phyloP scores from a whole-genome alignment of 2,888 invertebrate species.

The Chrysodeixis includens region DNA sequence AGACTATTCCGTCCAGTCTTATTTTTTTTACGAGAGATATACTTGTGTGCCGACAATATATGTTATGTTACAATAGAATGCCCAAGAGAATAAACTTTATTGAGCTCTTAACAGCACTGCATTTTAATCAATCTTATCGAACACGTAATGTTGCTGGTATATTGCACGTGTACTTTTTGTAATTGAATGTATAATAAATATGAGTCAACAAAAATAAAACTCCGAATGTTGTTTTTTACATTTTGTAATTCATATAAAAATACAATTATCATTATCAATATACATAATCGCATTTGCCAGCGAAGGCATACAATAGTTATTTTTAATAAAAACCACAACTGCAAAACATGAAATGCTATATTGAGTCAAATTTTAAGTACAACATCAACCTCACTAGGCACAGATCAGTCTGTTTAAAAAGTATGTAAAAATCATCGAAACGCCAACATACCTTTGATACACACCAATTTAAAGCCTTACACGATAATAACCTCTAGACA shows the following conservation, averaged over 20 bases:
- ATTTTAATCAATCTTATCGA: no score
- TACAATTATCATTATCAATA: constrained; percentile 84
- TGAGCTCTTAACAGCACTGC: no score
- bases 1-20: no score
- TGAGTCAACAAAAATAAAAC: constrained; percentile 64
- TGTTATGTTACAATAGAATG: no score
- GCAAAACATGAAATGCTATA: constrained; percentile 75
- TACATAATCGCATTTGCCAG: constrained; percentile 83
- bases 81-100: no score
- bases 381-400: constrained; percentile 74
- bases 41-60: no score
- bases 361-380: constrained; percentile 79
- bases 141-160: no score
- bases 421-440: constrained; percentile 54
- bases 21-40: no score
- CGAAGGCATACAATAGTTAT: constrained; percentile 77
- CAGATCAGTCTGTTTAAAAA: constrained; percentile 73
- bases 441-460: constrained; percentile 56
- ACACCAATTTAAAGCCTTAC: constrained; percentile 59
- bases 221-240: constrained; percentile 64
- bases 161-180: no score
- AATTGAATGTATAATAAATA: neutral
- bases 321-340: constrained; percentile 73
- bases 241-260: constrained; percentile 87
- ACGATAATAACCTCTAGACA: constrained; percentile 56